Conservation (phyloP, 1,140 invertebrate species). For the Diorhabda carinulata region DNA sequence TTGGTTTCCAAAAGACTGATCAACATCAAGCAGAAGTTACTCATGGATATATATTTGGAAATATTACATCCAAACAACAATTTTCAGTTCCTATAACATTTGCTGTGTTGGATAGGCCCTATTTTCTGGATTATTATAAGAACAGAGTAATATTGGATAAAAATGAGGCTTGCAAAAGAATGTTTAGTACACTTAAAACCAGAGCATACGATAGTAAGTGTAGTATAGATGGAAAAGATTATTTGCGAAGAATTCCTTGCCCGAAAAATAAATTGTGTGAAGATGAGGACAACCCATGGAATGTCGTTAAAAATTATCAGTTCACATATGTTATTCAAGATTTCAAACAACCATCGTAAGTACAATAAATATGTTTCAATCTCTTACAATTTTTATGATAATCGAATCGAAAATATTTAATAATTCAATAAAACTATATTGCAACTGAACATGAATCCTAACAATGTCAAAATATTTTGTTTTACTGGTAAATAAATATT, state of each 20-base stretch:
- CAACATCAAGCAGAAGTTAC: slow-evolving; percentile 72
- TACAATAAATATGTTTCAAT: neutral
- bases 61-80: slow-evolving; percentile 71
- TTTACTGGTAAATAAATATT: too few relatives aligned
- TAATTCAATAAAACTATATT: too few relatives aligned
- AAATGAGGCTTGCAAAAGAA: slow-evolving; percentile 68
- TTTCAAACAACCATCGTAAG: slow-evolving; percentile 80
- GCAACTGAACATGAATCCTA: too few relatives aligned
- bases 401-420: too few relatives aligned
- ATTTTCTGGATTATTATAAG: slow-evolving; percentile 86
- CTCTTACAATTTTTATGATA: too few relatives aligned
- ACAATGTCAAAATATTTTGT: too few relatives aligned
- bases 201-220: slow-evolving; percentile 83
- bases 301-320: slow-evolving; percentile 83
- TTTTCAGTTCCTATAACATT: slow-evolving; percentile 72
- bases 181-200: slow-evolving; percentile 80
- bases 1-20: slow-evolving; percentile 96
- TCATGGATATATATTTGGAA: slow-evolving; percentile 92
- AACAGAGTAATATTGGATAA: slow-evolving; percentile 63
- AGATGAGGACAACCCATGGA: slow-evolving; percentile 81
- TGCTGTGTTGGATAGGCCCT: slow-evolving; percentile 79
- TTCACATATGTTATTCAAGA: slow-evolving; percentile 93
- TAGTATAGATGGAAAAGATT: slow-evolving; percentile 71
- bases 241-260: slow-evolving; percentile 86
- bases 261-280: slow-evolving; percentile 69